These are phyloP conservation scores for Sus scrofa DNA, from an alignment of 2,113 vertebrate genomes.

Conservation along the genomic window T2T-Sscrofa CM000813.6:29390001-29390500, in stretches of 20 bases:
- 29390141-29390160: neutral
- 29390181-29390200: neutral
- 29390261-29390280: neutral
- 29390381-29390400: neutral
- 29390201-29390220: conserved; percentile 11
- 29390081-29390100: neutral
- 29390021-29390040: conserved; percentile 25
- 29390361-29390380: neutral
- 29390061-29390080: neutral
- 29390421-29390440: neutral
- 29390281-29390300: neutral
- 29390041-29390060: conserved; percentile 6
- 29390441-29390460: neutral
- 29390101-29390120: neutral
- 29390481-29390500: neutral
- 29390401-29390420: neutral
- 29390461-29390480: neutral
- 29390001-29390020: neutral
- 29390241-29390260: neutral
- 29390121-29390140: neutral
- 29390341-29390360: neutral
- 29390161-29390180: neutral
- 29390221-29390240: neutral
- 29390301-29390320: neutral
- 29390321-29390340: neutral